Percentiles rank a stretch among this genome's conserved stretches.
These are phyloP conservation scores for Aplochiton taeniatus DNA, from an alignment of 2,797 vertebrate species.

Conservation along the genomic window DNA sequence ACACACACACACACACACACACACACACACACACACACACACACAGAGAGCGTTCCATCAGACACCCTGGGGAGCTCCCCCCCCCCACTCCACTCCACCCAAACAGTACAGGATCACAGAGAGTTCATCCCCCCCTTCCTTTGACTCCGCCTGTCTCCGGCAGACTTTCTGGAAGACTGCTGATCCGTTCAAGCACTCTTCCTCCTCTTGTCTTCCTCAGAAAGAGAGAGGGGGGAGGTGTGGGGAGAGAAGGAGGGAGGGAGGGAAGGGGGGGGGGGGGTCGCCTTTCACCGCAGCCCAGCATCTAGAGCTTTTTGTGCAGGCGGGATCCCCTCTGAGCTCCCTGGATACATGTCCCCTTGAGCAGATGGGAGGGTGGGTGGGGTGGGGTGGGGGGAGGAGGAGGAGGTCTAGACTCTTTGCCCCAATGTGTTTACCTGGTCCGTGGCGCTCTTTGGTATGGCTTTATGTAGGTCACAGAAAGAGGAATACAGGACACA, in stretches of 20 bases:
- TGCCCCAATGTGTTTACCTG: not conserved
- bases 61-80: not conserved
- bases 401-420: not conserved
- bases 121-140: conserved; percentile 6
- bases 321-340: conserved; percentile 12
- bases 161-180: conserved; percentile 7
- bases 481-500: not conserved
- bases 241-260: not conserved
- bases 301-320: conserved; percentile 7
- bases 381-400: not conserved
- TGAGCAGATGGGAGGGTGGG: not conserved
- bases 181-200: not conserved
- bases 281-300: conserved; percentile 3
- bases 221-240: not conserved
- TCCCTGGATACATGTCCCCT: not conserved
- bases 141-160: conserved; percentile 11
- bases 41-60: not conserved
- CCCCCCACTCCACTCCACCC: not conserved
- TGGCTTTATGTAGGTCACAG: not conserved
- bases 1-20: conserved; percentile 3
- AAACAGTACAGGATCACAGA: conserved; percentile 4
- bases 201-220: not conserved
- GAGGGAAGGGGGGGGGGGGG: not conserved
- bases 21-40: not conserved
- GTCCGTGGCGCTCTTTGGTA: too few species aligned